Conservation (phyloP, 2,797 vertebrate species). For the Sebastes ruberrimus region DNA sequence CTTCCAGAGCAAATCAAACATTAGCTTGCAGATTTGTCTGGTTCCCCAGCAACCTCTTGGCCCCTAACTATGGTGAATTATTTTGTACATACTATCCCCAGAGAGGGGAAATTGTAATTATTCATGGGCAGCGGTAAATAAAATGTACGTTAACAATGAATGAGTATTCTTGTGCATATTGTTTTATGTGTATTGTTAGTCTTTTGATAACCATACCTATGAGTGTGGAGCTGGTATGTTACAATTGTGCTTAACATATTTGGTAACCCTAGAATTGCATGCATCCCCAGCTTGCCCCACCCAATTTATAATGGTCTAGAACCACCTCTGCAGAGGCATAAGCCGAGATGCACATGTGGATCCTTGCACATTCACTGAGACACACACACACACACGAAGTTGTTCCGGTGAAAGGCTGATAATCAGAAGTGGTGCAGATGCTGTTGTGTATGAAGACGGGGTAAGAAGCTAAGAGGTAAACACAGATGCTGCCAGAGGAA, state of each 20-base stretch:
- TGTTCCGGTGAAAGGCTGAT: neutral
- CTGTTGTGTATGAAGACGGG: neutral
- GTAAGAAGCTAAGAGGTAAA: conserved; percentile 4
- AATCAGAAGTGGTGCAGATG: neutral
- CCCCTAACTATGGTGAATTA: no score
- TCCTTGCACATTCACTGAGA: neutral
- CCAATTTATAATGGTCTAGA: neutral
- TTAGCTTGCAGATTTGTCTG: no score
- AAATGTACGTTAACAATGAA: neutral
- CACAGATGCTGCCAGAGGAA: conserved; percentile 22
- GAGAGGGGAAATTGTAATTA: neutral
- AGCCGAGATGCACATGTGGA: neutral
- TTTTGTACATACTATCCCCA: neutral
- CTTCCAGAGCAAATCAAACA: no score
- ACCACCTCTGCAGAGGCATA: neutral
- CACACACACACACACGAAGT: neutral
- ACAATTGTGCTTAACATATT: neutral
- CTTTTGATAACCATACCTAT: neutral
- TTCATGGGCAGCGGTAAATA: neutral
- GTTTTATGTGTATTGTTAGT: neutral
- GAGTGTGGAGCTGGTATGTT: neutral
- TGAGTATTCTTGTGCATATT: neutral
- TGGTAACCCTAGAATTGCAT: neutral
- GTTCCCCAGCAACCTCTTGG: no score
- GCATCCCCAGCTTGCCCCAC: neutral